A percentile compares a stretch with the other conserved stretches of the same genome.
Conservation (phyloP, 1,140 invertebrate species). For the Drosophila obscura region DNA sequence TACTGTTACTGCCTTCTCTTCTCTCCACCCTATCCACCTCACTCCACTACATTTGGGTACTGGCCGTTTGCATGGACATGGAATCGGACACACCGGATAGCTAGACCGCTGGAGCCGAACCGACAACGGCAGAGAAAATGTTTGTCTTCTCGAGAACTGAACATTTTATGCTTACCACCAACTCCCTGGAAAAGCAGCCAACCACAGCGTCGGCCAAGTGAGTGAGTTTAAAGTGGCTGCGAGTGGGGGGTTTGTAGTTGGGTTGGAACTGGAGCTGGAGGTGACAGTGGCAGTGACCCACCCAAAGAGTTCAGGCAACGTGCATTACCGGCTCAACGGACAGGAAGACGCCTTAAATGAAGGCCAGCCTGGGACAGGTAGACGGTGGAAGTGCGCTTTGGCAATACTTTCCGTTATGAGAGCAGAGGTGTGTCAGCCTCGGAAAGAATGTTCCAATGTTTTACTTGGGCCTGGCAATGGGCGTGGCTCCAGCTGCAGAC, state of each 20-base stretch:
- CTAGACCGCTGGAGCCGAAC: constrained; percentile 53
- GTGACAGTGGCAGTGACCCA: constrained; percentile 61
- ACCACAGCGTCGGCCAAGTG: constrained; percentile 42
- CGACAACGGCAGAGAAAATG: constrained; percentile 28
- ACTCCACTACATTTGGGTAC: neutral
- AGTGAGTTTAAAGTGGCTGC: constrained; percentile 15
- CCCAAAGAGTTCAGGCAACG: constrained; percentile 64
- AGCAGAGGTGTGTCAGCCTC: constrained; percentile 33
- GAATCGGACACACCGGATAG: constrained; percentile 26
- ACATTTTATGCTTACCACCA: constrained; percentile 64
- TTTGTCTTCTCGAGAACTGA: constrained; percentile 67
- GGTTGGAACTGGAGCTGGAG: constrained; percentile 7
- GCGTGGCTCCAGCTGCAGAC: neutral
- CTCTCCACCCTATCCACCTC: no score
- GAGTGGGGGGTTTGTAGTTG: constrained; percentile 5
- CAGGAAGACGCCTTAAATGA: constrained; percentile 64
- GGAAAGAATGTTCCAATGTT: constrained; percentile 32
- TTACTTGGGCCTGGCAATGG: neutral
- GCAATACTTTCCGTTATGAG: constrained; percentile 57
- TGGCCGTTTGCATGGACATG: constrained; percentile 24
- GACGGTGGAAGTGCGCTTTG: constrained; percentile 48
- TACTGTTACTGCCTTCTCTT: constrained; percentile 15
- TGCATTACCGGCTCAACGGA: constrained; percentile 62
- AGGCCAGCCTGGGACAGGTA: neutral
- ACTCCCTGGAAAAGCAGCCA: constrained; percentile 48